Evolutionary conservation across 2,888 invertebrate species (phyloP), one percentile per base, ranked within the genome.

Genomic region (Drepanosiphum platanoidis): DNA sequence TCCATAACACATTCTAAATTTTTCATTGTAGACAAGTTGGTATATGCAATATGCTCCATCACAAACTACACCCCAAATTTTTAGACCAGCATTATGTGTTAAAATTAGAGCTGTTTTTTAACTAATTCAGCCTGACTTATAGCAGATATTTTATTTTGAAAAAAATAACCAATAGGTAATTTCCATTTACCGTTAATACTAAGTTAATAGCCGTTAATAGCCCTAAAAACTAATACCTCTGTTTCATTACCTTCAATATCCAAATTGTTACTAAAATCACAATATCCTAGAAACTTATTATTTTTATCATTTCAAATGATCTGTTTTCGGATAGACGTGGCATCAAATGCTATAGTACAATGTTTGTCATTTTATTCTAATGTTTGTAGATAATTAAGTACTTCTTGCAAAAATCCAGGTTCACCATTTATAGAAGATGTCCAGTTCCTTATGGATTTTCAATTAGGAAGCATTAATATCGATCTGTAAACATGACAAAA

Each of bases 1-100:
- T 71, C 39, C 39, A 71, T 3, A 0, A 39, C 70, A 39, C 70
- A 71, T 71, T 39, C 70, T 71, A 71, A 71, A 71, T 27, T n/a
- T 71, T 71, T 71, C 70, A 71, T 39, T 39, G 70, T 71, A 3
- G 27, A 71, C 15, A 30, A 0, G 3, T 72, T 72, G 15, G 42
- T 72, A 72, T 72, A 72, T 72, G 71, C 71, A 42, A 72, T 72
- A 72, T 72, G 71, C 71, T 72, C 71, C 71, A 18, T 72, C 42
- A 72, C 71, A 72, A 72, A 72, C 71, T 42, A 72, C 71, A 72
- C 71, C 42, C 30, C 30, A 72, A 72, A 72, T 30, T 72, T 72
- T 39, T 18, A 72, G 71, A 42, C 71, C 71, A 7, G 42, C 71
- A 72, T 42, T 72, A 18, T 42, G 71, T 18, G 42, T 72, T 42